Evolutionary conservation across 2,113 vertebrate species (phyloP), one percentile per base, ranked within the genome.

Genomic region (Hippocampus guttulatus): DNA sequence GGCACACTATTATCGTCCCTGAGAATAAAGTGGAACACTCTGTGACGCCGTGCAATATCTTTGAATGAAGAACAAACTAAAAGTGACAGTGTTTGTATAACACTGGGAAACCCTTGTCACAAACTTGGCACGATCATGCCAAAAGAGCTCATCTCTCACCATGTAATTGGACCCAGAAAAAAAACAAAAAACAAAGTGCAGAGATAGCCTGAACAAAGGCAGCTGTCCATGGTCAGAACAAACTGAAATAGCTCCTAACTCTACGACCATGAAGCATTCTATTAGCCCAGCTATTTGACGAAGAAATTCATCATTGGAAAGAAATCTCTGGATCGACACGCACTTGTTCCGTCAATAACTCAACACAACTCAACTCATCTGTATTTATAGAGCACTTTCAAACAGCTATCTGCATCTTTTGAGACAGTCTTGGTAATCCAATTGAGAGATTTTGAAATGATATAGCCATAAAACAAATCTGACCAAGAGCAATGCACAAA

Each of bases 291-390:
- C 71, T 55, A 20, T 30, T 67, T n/a, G 62, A 63, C 25, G 21
- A 66, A 51, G 51, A 61, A 69, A 75, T 71, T 38, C 51, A 64
- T 75, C 71, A 74, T 10, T 23, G 14, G 20, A 64, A 69, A 14
- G 33, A 18, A 2, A 2, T 68, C 54, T 55, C 7, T 15, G 51
- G 18, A 73, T 70, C 23, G n/a, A 40, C 16, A 27, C 40, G 18
- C 71, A 8, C 25, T 10, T 43, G 18, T 55, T 70, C 52, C 1
- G n/a, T n/a, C 7, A 61, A 58, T 7, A 52, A 61, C 5, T 27
- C 33, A 38, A 38, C 33, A n/a, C 27, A 27, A 27, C 27, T 27
- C 33, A 38, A 38, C 33, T 38, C 33, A 38, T 0, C 33, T 38
- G 33, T 38, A 38, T 38, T 38, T 38, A 38, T 6, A 38, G 33